Evolutionary conservation across 2,113 vertebrate genomes (phyloP).

Genomic region (Pachyramphus minor): DNA sequence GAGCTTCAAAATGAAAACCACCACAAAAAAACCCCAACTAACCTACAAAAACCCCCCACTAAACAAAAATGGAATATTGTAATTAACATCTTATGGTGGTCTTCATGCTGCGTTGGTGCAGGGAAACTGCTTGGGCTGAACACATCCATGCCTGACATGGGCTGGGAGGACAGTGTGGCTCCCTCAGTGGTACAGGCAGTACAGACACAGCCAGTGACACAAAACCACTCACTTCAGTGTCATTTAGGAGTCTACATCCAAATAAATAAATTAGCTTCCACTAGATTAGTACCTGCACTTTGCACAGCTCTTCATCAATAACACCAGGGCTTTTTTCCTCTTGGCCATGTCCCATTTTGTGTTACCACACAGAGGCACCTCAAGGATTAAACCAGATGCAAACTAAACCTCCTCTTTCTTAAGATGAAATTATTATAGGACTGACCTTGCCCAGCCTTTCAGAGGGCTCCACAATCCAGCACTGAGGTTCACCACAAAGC

Average conservation of each 20-base stretch:
- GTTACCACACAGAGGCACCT: neutral
- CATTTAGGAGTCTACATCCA: neutral
- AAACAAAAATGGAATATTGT: neutral
- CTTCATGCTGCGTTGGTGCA: fast-evolving
- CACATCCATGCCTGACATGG: fast-evolving
- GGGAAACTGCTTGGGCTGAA: neutral
- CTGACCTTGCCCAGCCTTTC: neutral
- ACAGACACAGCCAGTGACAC: neutral
- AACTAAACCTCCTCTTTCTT: neutral
- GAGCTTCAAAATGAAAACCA: neutral
- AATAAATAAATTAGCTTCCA: neutral
- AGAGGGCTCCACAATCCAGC: neutral
- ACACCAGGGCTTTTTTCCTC: neutral
- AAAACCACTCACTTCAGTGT: neutral
- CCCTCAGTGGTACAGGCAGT: neutral
- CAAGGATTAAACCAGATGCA: neutral
- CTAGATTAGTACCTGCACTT: neutral
- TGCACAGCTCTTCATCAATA: neutral
- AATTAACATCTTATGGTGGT: neutral
- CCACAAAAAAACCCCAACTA: neutral
- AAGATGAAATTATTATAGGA: neutral
- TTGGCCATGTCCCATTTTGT: neutral
- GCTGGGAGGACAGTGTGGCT: neutral
- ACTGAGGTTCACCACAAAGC: neutral
- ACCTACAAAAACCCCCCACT: neutral